Conservation (phyloP, 2,888 invertebrate species). For the Machimus atricapillus region DNA sequence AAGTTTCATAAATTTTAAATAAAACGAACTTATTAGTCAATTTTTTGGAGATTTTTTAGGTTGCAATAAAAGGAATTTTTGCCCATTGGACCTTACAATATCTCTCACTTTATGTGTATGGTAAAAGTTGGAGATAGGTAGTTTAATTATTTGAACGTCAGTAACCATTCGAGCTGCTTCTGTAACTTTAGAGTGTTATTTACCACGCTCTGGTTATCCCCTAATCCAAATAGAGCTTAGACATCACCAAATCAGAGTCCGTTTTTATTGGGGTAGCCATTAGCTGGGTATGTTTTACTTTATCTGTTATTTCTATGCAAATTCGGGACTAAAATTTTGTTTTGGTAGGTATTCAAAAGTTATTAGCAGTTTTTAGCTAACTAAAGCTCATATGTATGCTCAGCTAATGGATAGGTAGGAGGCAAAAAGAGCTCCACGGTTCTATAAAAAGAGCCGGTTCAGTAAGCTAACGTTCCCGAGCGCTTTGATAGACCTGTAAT, state of each 20-base stretch:
- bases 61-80: no score
- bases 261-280: not conserved
- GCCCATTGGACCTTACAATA: no score
- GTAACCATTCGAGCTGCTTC: not conserved
- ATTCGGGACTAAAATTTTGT: not conserved
- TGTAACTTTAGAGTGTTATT: not conserved
- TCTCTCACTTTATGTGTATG: no score
- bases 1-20: no score
- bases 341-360: not conserved
- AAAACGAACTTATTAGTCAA: no score
- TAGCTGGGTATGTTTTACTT: not conserved
- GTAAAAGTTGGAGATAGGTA: no score
- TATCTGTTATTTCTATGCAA: not conserved
- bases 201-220: not conserved
- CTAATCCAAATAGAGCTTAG: not conserved
- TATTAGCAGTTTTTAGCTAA: not conserved
- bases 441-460: not conserved
- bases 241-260: not conserved
- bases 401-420: not conserved
- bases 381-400: not conserved
- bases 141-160: not conserved
- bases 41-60: no score
- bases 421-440: not conserved
- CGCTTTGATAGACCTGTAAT: not conserved
- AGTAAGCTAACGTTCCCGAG: not conserved